Evolutionary conservation across 2,797 vertebrate genomes (phyloP), one percentile per base, ranked within the genome.

Genomic region (Oryzias sinensis): DNA sequence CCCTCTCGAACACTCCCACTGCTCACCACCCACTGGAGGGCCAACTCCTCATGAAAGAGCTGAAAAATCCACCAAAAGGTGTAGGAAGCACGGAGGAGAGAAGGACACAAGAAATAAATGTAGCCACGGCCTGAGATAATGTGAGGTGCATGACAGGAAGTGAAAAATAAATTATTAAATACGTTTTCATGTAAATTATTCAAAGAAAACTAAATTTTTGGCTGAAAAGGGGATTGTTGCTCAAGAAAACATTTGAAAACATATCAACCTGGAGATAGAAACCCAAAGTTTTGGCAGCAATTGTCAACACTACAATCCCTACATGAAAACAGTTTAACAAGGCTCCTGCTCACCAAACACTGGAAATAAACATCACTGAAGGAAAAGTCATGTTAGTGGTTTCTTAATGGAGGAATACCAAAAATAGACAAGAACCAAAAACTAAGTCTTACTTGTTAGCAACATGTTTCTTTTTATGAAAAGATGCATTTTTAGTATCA

Each of bases 1-100:
- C 96, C 94, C 56, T 99, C 97, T 24, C 97, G 92, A 57, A 99
- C 96, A 0, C 93, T 95, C 48, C 97, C 97, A 53, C 97, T 99
- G 94, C 96, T 98, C 60, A 99, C 97, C 33, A 99, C 97, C 97
- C 97, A 99, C 87, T 99, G 97, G 49, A 99, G 87, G 25, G 97
- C 97, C 92, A 99, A 89, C 84, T 99, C 97, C 87, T 98, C 97
- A 0, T 99, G 97, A 70, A 99, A 98, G 79, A 99, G 94, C 97
- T 99, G 87, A 62, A 59, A 55, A 62, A 55, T 22, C 50, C 17
- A 50, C 3, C 16, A 14, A 67, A 40, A 56, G 14, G 43, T 15
- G 20, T 43, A 15, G 49, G n/a, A 49, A n/a, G 43, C 42, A 58
- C 15, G 29, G 18, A n/a, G n/a, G 7, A 14, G 22, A 0, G 13